phyloP scores from a whole-genome alignment of 2,797 vertebrate genomes.

The Lycodopsis pacificus region DNA sequence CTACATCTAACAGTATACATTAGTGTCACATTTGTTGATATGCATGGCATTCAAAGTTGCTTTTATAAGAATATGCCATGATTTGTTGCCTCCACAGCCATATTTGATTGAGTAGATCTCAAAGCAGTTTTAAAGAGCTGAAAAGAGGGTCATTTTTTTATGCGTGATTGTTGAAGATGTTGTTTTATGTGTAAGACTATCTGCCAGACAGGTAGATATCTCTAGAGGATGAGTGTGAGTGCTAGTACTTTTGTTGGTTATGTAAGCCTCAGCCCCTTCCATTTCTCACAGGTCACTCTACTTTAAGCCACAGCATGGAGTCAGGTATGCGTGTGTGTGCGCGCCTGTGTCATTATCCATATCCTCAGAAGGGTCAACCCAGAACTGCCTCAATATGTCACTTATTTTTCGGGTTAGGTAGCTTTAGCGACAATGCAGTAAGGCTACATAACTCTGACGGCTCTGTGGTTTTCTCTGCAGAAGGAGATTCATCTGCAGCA shows the following conservation, averaged over 20 bases:
- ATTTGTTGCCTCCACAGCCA: conserved; percentile 48
- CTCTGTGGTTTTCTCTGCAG: conserved; percentile 38
- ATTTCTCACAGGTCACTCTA: conserved; percentile 39
- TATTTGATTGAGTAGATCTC: conserved; percentile 79
- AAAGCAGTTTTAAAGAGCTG: conserved; percentile 41
- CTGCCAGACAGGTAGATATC: conserved; percentile 75
- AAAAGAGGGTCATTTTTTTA: conserved; percentile 53
- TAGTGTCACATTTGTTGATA: conserved; percentile 29
- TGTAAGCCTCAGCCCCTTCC: conserved; percentile 34
- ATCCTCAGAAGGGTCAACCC: conserved; percentile 69
- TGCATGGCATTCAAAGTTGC: conserved; percentile 55
- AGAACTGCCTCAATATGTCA: conserved; percentile 66
- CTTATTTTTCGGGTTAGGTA: conserved; percentile 60
- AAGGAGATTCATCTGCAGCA: conserved; percentile 22
- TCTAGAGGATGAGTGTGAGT: conserved; percentile 27
- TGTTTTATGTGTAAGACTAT: conserved; percentile 64
- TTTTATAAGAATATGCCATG: conserved; percentile 34
- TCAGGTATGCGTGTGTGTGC: conserved; percentile 11
- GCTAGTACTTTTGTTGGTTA: conserved; percentile 30
- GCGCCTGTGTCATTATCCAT: conserved; percentile 38
- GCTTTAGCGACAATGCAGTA: conserved; percentile 49
- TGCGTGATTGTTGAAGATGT: conserved; percentile 51
- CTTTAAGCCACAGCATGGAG: conserved; percentile 27
- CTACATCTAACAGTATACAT: background rate
- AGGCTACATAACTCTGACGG: conserved; percentile 51